Base-by-base conservation (phyloP, 2,113 vertebrate genomes). In the Tychaedon coryphoeus region DNA sequence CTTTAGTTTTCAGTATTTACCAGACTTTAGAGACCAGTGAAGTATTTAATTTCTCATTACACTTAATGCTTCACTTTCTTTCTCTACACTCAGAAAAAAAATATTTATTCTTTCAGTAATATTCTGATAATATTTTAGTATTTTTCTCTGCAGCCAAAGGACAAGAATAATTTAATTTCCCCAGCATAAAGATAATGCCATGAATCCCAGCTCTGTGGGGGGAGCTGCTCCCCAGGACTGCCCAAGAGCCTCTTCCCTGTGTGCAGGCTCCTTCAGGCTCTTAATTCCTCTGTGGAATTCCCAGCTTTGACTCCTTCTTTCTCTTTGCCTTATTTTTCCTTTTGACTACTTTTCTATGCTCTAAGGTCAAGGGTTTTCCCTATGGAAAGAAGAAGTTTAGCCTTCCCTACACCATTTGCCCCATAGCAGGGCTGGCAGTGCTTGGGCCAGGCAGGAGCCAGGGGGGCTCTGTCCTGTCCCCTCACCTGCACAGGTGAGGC, bases 281-380 rank as follows among this genome's bases (percentile, higher is more conserved):
- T 28, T 79, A 61, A 87, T 72, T 88, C 47, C 56, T 81, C 86
- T 69, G 31, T 26, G 24, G 84, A 45, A 45, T 73, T 92, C 50
- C 62, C 64, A 75, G 72, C 66, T 89, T 53, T 69, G 86, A 74
- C 42, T n/a, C 65, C 76, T 86, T 65, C 81, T 38, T 81, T 76
- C 43, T 94, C 65, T 90, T 93, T 76, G 66, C 47, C 83, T 86
- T 95, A 53, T 94, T 96, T 94, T 96, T 57, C 83, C 70, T 91
- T 96, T 85, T 89, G 92, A 78, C 82, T 71, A 57, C 50, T 92
- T 92, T 86, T 77, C 91, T 92, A 0, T 82, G 58, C 66, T 91
- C 91, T 76, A 33, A 65, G 88, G 79, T 94, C 79, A 94, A 92
- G 76, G 53, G 62, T 67, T 96, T 94, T 62, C 69, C 81, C 60